Evolutionary conservation across 2,888 invertebrate genomes (phyloP).

Genomic region (Acanthopleura granulata): DNA sequence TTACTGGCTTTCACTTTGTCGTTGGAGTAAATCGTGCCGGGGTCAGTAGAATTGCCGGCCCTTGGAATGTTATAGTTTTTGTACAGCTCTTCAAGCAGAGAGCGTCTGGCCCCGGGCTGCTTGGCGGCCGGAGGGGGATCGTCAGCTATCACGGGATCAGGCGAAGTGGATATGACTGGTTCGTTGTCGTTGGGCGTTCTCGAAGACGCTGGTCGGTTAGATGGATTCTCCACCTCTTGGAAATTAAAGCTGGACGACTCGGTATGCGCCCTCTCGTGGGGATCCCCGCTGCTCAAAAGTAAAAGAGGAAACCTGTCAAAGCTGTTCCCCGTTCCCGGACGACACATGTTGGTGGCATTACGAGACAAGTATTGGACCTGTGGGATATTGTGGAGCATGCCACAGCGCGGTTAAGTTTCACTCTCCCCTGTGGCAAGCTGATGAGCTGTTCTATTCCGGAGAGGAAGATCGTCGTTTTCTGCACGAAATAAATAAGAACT

Average conservation of each 20-base stretch:
- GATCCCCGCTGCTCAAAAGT: constrained; percentile 1
- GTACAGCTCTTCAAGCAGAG: constrained; percentile 9
- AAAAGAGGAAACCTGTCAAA: not conserved
- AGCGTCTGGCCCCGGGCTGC: not conserved
- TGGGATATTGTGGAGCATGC: too few relatives aligned
- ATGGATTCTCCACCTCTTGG: constrained; percentile 13
- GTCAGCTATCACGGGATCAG: not conserved
- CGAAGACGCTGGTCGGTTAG: not conserved
- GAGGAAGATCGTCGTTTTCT: constrained; percentile 8
- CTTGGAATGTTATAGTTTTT: constrained; percentile 4
- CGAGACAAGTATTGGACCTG: too few relatives aligned
- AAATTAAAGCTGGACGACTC: constrained; percentile 16
- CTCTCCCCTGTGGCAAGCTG: too few relatives aligned
- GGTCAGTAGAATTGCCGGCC: not conserved
- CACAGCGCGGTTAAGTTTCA: too few relatives aligned
- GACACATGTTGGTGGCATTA: too few relatives aligned
- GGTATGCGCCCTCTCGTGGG: not conserved
- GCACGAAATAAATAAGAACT: constrained; percentile 13
- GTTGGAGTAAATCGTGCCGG: not conserved
- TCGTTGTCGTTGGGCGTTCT: not conserved
- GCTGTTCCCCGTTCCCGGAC: too few relatives aligned
- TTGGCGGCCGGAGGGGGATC: not conserved
- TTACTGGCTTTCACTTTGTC: constrained; percentile 2
- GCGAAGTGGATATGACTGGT: not conserved
- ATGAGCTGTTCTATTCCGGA: too few relatives aligned